phyloP scores from a whole-genome alignment of 2,797 vertebrate genomes.

The Pogonophryne albipinna region DNA sequence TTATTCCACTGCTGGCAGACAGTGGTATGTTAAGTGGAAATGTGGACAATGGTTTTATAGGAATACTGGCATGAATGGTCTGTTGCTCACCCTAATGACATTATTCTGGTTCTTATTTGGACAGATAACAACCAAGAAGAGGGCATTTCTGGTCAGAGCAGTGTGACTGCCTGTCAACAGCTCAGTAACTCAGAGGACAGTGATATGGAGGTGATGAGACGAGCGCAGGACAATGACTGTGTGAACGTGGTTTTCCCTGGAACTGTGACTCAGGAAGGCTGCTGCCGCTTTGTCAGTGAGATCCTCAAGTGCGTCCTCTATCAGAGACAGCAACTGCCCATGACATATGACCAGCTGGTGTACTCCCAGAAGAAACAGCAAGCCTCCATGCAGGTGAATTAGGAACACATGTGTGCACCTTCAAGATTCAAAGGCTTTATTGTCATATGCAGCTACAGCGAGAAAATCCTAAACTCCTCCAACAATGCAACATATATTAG shows the following conservation, averaged over 20 bases:
- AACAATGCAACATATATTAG: too few species aligned
- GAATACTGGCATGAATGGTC: not conserved
- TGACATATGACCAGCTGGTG: slow-evolving; percentile 94
- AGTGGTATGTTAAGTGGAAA: not conserved
- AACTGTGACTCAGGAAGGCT: slow-evolving; percentile 88
- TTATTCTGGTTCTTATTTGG: slow-evolving; percentile 32
- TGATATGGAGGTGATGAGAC: slow-evolving; percentile 72
- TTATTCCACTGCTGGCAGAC: not conserved
- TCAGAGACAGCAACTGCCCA: slow-evolving; percentile 95
- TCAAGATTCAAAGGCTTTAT: too few species aligned
- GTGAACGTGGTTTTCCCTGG: slow-evolving; percentile 90
- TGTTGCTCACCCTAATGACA: slow-evolving; percentile 24
- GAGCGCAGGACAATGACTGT: slow-evolving; percentile 72
- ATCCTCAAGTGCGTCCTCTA: slow-evolving; percentile 94
- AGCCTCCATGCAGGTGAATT: slow-evolving; percentile 71
- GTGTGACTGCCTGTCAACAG: slow-evolving; percentile 19
- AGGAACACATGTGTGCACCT: not conserved
- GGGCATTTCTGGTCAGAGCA: slow-evolving; percentile 5
- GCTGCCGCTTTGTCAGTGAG: slow-evolving; percentile 92
- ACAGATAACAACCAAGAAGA: slow-evolving; percentile 50
- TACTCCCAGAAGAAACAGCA: slow-evolving; percentile 85
- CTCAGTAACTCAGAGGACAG: slow-evolving; percentile 34
- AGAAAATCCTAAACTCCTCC: too few species aligned
- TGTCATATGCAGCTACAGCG: too few species aligned
- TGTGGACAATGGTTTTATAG: not conserved